Conservation (phyloP, 2,888 invertebrate species). For the Rotaria sp. region DNA sequence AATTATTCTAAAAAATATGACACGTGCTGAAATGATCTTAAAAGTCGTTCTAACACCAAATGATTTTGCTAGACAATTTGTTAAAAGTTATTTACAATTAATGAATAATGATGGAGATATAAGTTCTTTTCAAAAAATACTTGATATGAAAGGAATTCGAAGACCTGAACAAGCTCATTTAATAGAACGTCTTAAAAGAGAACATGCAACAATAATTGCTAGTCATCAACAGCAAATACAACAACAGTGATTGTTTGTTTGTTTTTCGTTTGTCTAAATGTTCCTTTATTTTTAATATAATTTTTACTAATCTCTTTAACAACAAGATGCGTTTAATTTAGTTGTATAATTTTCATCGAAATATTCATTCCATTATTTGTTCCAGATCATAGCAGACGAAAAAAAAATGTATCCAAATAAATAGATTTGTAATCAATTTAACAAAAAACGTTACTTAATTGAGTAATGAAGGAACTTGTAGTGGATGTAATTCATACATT, state of each 20-base stretch:
- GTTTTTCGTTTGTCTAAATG: neutral
- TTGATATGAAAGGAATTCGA: constrained; percentile 37
- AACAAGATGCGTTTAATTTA: neutral
- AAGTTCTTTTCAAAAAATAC: constrained; percentile 32
- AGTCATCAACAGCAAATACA: neutral
- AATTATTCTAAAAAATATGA: constrained; percentile 36
- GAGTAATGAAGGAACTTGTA: too few relatives aligned
- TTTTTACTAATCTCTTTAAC: neutral
- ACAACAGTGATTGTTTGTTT: neutral
- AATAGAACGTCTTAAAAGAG: constrained; percentile 9
- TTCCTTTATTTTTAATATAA: neutral
- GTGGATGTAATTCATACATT: too few relatives aligned
- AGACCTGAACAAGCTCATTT: constrained; percentile 15
- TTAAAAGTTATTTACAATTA: constrained; percentile 38
- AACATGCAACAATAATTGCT: neutral
- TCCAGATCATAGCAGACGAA: neutral
- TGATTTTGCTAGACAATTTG: constrained; percentile 34
- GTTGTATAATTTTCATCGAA: neutral
- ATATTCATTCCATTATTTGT: neutral
- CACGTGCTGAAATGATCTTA: constrained; percentile 36
- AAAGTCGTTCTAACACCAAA: constrained; percentile 36
- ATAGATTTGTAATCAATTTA: too few relatives aligned
- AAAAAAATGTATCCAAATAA: too few relatives aligned
- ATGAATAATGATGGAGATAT: constrained; percentile 32
- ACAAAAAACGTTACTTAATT: too few relatives aligned